Percentiles rank a stretch among this genome's conserved stretches.
These are phyloP conservation scores for Ambastaia sidthimunki DNA, from an alignment of 2,797 vertebrate species.

Conservation along the genomic window DNA sequence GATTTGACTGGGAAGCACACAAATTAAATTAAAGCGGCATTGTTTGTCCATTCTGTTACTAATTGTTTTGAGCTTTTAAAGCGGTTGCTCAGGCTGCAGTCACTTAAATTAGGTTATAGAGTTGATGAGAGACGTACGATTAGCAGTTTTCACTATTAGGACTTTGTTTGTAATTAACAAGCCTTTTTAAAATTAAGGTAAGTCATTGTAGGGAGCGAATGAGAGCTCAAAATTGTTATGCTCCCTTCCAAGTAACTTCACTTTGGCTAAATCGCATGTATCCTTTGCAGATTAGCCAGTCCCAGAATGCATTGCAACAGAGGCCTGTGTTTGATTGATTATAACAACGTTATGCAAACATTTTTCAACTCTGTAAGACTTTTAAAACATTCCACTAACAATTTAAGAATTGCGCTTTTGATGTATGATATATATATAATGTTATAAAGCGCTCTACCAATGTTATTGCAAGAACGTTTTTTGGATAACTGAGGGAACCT, in stretches of 20 bases:
- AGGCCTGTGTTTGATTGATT: too few species aligned
- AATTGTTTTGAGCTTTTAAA: slow-evolving; percentile 28
- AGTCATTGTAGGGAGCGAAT: slow-evolving; percentile 14
- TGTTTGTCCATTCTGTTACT: slow-evolving; percentile 38
- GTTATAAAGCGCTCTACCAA: too few species aligned
- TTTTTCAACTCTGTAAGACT: too few species aligned
- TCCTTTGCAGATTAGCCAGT: background rate
- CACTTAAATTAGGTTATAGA: slow-evolving; percentile 24
- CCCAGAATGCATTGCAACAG: slow-evolving; percentile 10
- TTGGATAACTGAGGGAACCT: too few species aligned
- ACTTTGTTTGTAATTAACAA: slow-evolving; percentile 37
- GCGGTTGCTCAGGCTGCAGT: slow-evolving; percentile 24
- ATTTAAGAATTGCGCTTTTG: too few species aligned
- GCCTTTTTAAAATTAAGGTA: slow-evolving; percentile 19
- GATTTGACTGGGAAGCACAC: slow-evolving; percentile 33
- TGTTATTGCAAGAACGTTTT: too few species aligned
- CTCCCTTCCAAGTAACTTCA: background rate
- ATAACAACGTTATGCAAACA: too few species aligned
- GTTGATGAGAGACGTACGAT: slow-evolving; percentile 28
- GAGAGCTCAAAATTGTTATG: background rate
- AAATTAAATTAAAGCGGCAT: slow-evolving; percentile 40
- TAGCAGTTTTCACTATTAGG: slow-evolving; percentile 29
- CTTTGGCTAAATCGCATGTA: background rate
- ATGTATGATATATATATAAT: too few species aligned
- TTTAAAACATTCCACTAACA: too few species aligned